A percentile compares a stretch with the other conserved stretches of the same genome.
These are phyloP conservation scores for Colinus virginianus DNA, from an alignment of 2,113 vertebrate species.

Conservation along the genomic window DNA sequence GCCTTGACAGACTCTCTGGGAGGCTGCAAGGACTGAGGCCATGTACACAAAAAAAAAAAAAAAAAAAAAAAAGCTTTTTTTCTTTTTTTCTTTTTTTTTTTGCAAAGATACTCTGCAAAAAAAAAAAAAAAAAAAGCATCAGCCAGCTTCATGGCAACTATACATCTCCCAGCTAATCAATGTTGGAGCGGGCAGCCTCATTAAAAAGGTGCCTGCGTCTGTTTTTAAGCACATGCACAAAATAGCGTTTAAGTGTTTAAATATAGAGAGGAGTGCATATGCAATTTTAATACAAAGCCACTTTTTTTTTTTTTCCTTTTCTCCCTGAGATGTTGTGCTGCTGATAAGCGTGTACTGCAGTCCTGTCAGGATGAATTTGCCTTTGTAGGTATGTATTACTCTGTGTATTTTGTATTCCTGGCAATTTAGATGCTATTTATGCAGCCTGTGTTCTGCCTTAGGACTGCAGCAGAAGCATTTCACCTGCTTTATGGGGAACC, in stretches of 20 bases:
- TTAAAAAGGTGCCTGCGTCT: constrained; percentile 52
- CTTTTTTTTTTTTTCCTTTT: neutral
- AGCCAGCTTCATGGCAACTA: constrained; percentile 62
- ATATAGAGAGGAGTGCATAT: constrained; percentile 9
- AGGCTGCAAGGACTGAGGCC: constrained; percentile 69
- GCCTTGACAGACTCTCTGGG: constrained; percentile 75
- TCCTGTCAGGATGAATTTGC: constrained; percentile 73
- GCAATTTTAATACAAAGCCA: constrained; percentile 26
- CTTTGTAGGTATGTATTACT: constrained; percentile 73
- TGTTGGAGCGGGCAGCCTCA: constrained; percentile 65
- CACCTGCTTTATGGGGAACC: constrained; percentile 69
- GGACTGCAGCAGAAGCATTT: constrained; percentile 75
- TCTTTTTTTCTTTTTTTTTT: neutral
- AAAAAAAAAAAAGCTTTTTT: neutral
- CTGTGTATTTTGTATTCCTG: constrained; percentile 70
- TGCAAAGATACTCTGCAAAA: constrained; percentile 38
- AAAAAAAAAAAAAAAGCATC: constrained; percentile 40
- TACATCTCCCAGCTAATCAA: constrained; percentile 63
- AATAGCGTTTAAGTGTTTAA: constrained; percentile 65
- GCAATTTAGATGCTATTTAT: constrained; percentile 73
- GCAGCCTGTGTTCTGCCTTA: constrained; percentile 71
- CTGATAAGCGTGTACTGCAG: constrained; percentile 69
- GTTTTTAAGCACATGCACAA: constrained; percentile 23
- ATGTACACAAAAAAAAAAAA: neutral
- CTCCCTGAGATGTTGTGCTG: constrained; percentile 61